Base-by-base conservation (phyloP, 35 echinoderm and acorn worm species). In the Acanthaster planci region DNA sequence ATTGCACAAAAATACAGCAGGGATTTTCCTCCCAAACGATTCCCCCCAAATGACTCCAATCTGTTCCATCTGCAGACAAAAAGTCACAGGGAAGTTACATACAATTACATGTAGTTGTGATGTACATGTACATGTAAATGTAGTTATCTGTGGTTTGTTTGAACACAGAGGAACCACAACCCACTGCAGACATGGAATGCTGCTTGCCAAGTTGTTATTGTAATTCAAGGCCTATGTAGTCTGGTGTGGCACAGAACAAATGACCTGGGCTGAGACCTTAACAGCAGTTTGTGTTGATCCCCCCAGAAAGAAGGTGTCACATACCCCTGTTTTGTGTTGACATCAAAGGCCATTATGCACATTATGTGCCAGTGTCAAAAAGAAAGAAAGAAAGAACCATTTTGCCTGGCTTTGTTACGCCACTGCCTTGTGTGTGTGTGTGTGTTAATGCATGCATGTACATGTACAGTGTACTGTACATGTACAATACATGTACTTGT, bases 281-380 rank as follows among this genome's bases (percentile, higher is more conserved):
- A 34, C 34, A 59, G 27, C 56, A 59, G 27, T 72, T 34, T 27
- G 22, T 72, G 64, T 72, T 72, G 64, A 72, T 72, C 23, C 14
- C 26, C 10, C 64, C 19, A 59, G 56, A 59, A 26, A 14, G 14
- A 72, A 30, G 64, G 64, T 72, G 64, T 72, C 64, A 72, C 64
- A 72, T 72, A 72, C 23, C 42, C 29, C 64, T 72, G 30, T 26
- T 72, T 72, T 72, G 64, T 72, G 64, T 72, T 21, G 64, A 35
- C 34, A 16, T 72, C 26, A 72, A 72, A 31, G 64, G 64, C 64
- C n/a, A 72, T 72, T 72, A 72, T 72, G 64, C 26, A 30, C 26
- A 72, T 34, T 47, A 12, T 6, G 42, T 47, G 12, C 4, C 12
- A 4, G 4, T 6, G 42, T 47, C 4, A 12, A 6, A 12, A 47